phyloP scores from a whole-genome alignment of 2,888 invertebrate species.

The Eupithecia exiguata region DNA sequence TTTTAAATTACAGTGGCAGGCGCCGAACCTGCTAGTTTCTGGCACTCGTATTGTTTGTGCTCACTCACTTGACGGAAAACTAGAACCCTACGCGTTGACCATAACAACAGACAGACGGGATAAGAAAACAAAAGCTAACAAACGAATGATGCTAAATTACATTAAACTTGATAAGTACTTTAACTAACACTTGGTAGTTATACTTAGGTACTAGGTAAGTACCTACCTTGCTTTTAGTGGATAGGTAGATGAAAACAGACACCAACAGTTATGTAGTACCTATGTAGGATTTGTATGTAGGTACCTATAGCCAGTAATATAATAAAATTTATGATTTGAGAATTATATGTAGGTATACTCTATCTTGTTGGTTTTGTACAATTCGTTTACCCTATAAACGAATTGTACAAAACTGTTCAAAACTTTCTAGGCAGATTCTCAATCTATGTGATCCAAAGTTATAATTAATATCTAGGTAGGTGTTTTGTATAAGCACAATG shows the following conservation, averaged over 20 bases:
- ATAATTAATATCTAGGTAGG: neutral
- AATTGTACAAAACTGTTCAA: neutral
- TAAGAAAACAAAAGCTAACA: slow-evolving; percentile 16
- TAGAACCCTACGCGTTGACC: slow-evolving; percentile 44
- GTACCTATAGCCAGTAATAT: neutral
- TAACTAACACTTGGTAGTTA: neutral
- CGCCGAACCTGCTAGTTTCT: slow-evolving; percentile 65
- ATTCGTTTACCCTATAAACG: neutral
- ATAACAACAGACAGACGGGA: slow-evolving; percentile 14
- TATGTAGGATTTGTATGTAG: no score
- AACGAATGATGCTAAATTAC: neutral
- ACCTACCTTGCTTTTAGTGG: neutral
- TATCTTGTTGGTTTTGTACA: no score
- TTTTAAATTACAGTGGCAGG: slow-evolving; percentile 69
- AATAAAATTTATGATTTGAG: neutral
- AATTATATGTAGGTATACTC: no score
- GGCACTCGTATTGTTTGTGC: slow-evolving; percentile 64
- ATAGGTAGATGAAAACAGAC: neutral
- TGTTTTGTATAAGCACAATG: slow-evolving; percentile 17
- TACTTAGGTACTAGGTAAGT: neutral
- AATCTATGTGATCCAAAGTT: neutral
- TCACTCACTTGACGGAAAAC: slow-evolving; percentile 69
- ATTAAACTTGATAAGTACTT: neutral
- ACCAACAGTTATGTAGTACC: neutral
- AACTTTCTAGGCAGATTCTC: neutral